phyloP scores from a whole-genome alignment of 2,113 vertebrate species.

The Burhinus oedicnemus region DNA sequence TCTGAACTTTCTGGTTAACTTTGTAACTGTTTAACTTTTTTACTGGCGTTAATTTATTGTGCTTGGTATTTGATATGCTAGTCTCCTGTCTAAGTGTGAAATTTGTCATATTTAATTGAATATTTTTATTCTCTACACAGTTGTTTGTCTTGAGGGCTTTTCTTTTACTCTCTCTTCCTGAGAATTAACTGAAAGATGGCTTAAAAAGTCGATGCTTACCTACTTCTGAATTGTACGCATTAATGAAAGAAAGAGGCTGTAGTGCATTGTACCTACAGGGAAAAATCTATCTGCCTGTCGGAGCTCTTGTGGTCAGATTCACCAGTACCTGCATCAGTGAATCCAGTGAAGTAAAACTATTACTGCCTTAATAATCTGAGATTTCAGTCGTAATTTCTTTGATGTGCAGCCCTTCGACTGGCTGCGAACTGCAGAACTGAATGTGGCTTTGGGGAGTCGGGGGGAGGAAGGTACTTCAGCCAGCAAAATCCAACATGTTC shows the following conservation, averaged over 20 bases:
- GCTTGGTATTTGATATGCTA: slow-evolving; percentile 48
- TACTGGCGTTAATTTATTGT: slow-evolving; percentile 75
- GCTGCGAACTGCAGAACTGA: background rate
- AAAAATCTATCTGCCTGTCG: background rate
- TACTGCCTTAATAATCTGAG: slow-evolving; percentile 55
- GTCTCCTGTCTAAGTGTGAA: slow-evolving; percentile 55
- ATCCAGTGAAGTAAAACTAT: slow-evolving; percentile 37
- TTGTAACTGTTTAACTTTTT: slow-evolving; percentile 73
- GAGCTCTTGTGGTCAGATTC: background rate
- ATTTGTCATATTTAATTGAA: slow-evolving; percentile 44
- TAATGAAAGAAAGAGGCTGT: background rate
- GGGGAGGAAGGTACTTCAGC: background rate
- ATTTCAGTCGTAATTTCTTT: background rate
- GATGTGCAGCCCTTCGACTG: background rate
- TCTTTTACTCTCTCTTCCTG: slow-evolving; percentile 2
- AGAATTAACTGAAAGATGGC: slow-evolving; percentile 1
- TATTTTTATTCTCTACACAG: slow-evolving; percentile 29
- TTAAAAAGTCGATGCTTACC: background rate
- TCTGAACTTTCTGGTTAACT: slow-evolving; percentile 72
- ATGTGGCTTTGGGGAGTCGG: background rate
- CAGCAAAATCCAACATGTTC: background rate
- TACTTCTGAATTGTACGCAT: background rate
- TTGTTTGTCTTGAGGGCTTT: slow-evolving; percentile 24
- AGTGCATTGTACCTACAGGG: background rate
- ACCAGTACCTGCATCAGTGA: background rate